Base-by-base conservation (phyloP, 2,797 vertebrate genomes). In the Oreonectes daqikongensis region DNA sequence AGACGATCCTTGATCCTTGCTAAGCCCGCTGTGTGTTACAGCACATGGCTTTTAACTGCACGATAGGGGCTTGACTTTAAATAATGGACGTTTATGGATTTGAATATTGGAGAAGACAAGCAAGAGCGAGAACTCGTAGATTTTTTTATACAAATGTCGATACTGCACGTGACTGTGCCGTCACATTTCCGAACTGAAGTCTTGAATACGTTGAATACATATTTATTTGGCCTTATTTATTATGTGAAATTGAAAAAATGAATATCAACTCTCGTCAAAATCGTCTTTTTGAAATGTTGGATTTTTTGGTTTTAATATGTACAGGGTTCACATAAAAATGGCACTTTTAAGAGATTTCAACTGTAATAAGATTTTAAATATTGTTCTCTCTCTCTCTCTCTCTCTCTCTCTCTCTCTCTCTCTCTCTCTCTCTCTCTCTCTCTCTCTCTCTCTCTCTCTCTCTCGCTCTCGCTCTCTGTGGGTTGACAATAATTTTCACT, bases 181-280 rank as follows among this genome's bases (percentile, higher is more conserved):
- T 65, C 66, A 10, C 69, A 55, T 69, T 28, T 17, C 74, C 42
- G 53, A 79, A 63, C 44, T n/a, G n/a, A n/a, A n/a, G n/a, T 48
- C 70, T 2, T 46, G 11, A 46, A 46, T 15, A 18, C 3, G 8
- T n/a, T n/a, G 17, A 48, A 38, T 26, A 79, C 30, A 57, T 85
- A 84, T 85, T 86, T 86, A 84, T 85, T 78, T 69, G 72, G 78
- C 84, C 82, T 83, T 86, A 86, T 86, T 88, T 88, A 86, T 86
- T 84, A 79, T 42, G 77, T 84, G 42, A 76, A 78, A 72, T 83
- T 72, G 79, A 84, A 75, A 81, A n/a, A 35, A 68, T 3, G 32
- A 64, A 53, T 57, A 76, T 79, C 77, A 78, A 50, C 69, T 85
- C 74, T 73, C 64, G 48, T 32, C 11, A 24, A 55, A 74, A 67